These are phyloP conservation scores for Strigamia crassipes DNA, from an alignment of 2,888 invertebrate species.

Conservation along the genomic window DNA sequence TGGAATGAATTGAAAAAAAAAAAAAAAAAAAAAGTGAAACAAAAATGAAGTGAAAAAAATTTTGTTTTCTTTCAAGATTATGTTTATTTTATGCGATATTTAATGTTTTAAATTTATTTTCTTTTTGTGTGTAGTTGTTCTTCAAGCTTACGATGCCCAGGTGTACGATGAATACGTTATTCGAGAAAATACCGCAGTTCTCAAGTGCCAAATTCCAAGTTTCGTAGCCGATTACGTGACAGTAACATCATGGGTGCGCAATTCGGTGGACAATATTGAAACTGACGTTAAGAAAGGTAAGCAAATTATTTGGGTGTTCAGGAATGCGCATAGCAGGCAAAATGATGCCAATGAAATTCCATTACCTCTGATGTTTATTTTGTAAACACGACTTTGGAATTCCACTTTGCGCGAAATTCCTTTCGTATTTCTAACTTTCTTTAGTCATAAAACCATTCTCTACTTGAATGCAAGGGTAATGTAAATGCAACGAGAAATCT, in stretches of 20 bases:
- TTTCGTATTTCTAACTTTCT: conserved; percentile 24
- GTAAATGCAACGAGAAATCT: not conserved
- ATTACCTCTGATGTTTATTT: conserved; percentile 27
- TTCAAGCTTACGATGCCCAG: conserved; percentile 56
- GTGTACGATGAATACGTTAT: conserved; percentile 58
- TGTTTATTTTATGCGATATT: not conserved
- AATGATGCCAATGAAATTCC: conserved; percentile 40
- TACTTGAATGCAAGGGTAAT: not conserved
- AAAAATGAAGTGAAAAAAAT: not conserved
- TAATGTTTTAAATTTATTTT: not conserved
- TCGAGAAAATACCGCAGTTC: conserved; percentile 58
- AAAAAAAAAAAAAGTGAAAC: not conserved
- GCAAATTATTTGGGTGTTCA: conserved; percentile 9
- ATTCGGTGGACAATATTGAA: conserved; percentile 43
- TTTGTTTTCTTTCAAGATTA: no score
- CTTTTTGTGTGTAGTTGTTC: conserved; percentile 51
- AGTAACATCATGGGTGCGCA: conserved; percentile 57
- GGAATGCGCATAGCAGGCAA: conserved; percentile 11
- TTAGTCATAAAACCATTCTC: conserved; percentile 1
- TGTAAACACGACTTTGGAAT: conserved; percentile 34
- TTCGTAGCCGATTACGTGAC: conserved; percentile 59
- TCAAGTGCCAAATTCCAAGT: conserved; percentile 60
- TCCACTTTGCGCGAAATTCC: not conserved
- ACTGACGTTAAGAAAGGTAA: conserved; percentile 41
- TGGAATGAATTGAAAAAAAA: not conserved